phyloP scores from a whole-genome alignment of 1,140 invertebrate species.

The Medauroidea extradentata region DNA sequence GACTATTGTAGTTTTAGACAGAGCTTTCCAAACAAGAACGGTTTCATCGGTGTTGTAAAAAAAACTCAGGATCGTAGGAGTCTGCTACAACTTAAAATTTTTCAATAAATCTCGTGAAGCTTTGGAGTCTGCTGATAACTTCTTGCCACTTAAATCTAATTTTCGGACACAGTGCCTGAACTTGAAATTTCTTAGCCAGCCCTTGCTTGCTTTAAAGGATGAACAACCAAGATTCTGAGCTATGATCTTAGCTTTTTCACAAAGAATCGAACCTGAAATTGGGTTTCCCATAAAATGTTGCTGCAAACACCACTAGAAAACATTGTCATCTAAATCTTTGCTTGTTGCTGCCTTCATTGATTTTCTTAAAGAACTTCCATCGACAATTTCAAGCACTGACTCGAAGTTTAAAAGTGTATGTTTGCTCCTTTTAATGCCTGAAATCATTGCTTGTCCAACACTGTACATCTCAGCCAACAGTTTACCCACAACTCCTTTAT shows the following conservation, averaged over 20 bases:
- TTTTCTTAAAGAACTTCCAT: not conserved
- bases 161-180: not conserved
- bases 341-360: not conserved
- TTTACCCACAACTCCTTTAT: no score
- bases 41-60: slow-evolving; percentile 44
- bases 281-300: not conserved
- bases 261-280: not conserved
- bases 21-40: slow-evolving; percentile 39
- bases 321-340: not conserved
- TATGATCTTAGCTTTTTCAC: slow-evolving; percentile 1
- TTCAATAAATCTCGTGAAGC: not conserved
- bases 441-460: no score
- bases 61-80: slow-evolving; percentile 3
- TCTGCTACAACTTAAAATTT: not conserved
- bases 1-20: slow-evolving; percentile 36
- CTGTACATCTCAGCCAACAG: no score
- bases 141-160: not conserved
- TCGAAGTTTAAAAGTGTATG: not conserved
- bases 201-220: not conserved
- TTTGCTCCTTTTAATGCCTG: no score
- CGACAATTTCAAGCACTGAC: not conserved
- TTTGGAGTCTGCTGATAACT: not conserved
- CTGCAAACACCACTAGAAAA: slow-evolving; percentile 1
- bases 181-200: slow-evolving; percentile 5
- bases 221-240: not conserved